These are phyloP conservation scores for Chrysemys picta DNA, from an alignment of 2,113 vertebrate genomes.

Conservation along the genomic window DNA sequence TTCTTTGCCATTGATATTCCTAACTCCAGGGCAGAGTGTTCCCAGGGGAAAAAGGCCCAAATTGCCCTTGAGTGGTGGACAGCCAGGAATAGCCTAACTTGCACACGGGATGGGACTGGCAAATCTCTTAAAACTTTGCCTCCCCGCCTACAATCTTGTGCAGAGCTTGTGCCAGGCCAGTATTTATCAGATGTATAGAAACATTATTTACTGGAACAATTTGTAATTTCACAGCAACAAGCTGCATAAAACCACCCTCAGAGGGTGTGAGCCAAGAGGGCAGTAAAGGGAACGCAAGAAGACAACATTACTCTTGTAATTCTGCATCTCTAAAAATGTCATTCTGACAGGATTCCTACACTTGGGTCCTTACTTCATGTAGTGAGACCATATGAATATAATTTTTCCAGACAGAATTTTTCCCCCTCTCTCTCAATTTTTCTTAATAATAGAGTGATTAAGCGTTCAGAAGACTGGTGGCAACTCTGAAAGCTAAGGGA, in stretches of 20 bases:
- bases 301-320: background rate
- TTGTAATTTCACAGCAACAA: background rate
- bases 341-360: background rate
- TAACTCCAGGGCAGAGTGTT: background rate
- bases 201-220: rapidly evolving
- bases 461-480: background rate
- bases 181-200: background rate
- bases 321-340: background rate
- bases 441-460: background rate
- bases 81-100: background rate
- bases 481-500: background rate
- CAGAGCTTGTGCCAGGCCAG: rapidly evolving
- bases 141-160: rapidly evolving
- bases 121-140: background rate
- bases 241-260: rapidly evolving
- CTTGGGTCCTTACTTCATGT: background rate
- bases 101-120: background rate
- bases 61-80: background rate
- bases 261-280: background rate
- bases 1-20: background rate
- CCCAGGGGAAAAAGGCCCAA: background rate
- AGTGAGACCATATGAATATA: background rate
- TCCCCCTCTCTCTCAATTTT: background rate
- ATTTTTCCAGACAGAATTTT: background rate
- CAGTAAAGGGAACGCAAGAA: background rate